Evolutionary conservation across 2,113 vertebrate species (phyloP).

Genomic region (Colinus virginianus): DNA sequence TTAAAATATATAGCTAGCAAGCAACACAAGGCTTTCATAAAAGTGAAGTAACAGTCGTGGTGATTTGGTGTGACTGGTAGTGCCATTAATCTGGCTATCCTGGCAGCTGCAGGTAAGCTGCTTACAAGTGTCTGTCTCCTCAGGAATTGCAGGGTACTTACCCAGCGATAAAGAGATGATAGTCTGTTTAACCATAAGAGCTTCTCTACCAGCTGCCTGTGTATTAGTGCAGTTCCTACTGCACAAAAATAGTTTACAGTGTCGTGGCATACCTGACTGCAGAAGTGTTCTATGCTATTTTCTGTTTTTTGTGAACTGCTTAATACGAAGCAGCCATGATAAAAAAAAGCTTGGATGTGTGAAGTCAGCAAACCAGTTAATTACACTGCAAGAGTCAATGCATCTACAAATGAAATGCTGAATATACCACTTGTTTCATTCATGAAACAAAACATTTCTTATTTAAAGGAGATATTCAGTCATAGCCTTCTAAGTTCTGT

Average conservation of each 20-base stretch:
- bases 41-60: neutral
- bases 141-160: conserved; percentile 54
- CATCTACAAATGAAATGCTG: conserved; percentile 19
- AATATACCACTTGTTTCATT: neutral
- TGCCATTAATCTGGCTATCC: conserved; percentile 10
- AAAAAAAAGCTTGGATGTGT: conserved; percentile 32
- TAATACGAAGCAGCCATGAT: conserved; percentile 4
- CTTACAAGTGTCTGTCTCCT: conserved; percentile 42
- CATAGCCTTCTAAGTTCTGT: neutral
- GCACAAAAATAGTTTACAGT: neutral
- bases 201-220: conserved; percentile 36
- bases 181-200: conserved; percentile 31
- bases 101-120: conserved; percentile 29
- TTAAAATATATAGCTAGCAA: neutral
- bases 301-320: neutral
- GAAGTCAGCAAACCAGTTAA: conserved; percentile 44
- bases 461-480: neutral
- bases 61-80: conserved; percentile 20
- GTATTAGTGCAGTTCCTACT: neutral
- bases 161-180: conserved; percentile 21
- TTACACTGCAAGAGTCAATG: conserved; percentile 4
- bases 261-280: neutral
- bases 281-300: conserved; percentile 3
- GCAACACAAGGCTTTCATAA: neutral
- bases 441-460: neutral